Evolutionary conservation across 2,113 vertebrate genomes (phyloP), one percentile per base, ranked within the genome.

Genomic region (Rallus limicola): DNA sequence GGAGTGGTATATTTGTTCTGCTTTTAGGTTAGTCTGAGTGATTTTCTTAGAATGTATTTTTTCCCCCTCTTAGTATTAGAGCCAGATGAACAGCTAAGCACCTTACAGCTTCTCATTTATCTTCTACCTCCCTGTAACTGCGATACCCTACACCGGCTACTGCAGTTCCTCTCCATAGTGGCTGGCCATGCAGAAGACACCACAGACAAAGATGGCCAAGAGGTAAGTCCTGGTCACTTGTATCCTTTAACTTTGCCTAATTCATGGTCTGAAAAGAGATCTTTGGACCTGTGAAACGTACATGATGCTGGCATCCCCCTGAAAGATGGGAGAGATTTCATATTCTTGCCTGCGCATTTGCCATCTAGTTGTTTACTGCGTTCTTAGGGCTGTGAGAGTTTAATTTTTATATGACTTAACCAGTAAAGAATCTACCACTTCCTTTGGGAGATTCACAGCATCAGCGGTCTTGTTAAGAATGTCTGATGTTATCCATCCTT

Each of bases 111-210:
- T 86, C 98, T 99, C 95, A 97, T 99, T 91, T 99, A 99, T 98
- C 97, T 99, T 97, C 98, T 99, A 97, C 99, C 99, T 95, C 98
- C 99, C 79, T 99, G 99, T 96, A 99, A 99, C 98, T 99, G 99
- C 42, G 99, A 99, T 97, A 99, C 99, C 12, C 98, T 99, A 56
- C 99, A 99, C 93, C 98, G 99, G 48, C 98, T 99, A 89, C 98
- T 99, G 29, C 98, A 98, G 94, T 98, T 99, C 97, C 98, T 99
- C 95, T 98, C 98, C 94, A 99, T 98, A 8, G 99, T 99, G 93
- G 99, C 99, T 93, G 97, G 97, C 81, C 99, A 99, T 0, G 99
- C 99, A 26, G 98, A 99, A 26, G 98, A 99, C 91, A 94, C 97
- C 55, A 92, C 97, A 75, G 98, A 98, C 96, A 98, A 97, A 91